Evolutionary conservation across 2,888 invertebrate genomes (phyloP).

Genomic region (Apodemia mormo): DNA sequence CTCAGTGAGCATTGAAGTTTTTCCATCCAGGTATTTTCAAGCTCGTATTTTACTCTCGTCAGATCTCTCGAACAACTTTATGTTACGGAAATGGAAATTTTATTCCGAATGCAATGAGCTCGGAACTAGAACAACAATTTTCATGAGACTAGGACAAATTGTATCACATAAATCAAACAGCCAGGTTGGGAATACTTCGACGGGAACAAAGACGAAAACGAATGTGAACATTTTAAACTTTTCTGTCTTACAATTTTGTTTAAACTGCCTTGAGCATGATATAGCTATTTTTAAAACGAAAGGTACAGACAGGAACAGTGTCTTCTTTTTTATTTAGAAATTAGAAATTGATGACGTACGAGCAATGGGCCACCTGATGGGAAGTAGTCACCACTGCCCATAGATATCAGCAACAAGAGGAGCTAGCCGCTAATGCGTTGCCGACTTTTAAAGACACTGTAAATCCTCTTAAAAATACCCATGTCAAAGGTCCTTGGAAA

Average conservation of each 20-base stretch:
- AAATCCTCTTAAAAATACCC: no score
- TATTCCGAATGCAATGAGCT: constrained; percentile 31
- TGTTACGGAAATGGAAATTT: constrained; percentile 31
- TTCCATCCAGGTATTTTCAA: constrained; percentile 20
- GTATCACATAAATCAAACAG: constrained; percentile 15
- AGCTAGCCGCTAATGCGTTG: no score
- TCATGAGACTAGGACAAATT: constrained; percentile 12
- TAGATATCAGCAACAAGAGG: no score
- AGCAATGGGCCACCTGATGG: no score
- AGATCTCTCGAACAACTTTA: constrained; percentile 29
- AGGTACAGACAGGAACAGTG: not conserved
- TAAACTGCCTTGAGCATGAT: constrained; percentile 1
- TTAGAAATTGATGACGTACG: no score
- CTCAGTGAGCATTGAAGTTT: not conserved
- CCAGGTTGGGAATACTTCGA: constrained; percentile 17
- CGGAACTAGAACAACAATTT: constrained; percentile 18
- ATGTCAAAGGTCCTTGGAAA: no score
- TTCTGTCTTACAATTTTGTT: constrained; percentile 9
- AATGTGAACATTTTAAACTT: constrained; percentile 13
- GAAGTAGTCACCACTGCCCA: no score
- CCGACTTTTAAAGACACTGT: no score
- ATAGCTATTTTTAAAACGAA: not conserved
- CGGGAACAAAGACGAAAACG: constrained; percentile 15
- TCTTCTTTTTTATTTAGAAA: not conserved
- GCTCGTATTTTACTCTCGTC: constrained; percentile 33